Percentiles rank a stretch among this genome's conserved stretches.
Conservation (phyloP, 1,140 invertebrate species). For the Cydia splendana region DNA sequence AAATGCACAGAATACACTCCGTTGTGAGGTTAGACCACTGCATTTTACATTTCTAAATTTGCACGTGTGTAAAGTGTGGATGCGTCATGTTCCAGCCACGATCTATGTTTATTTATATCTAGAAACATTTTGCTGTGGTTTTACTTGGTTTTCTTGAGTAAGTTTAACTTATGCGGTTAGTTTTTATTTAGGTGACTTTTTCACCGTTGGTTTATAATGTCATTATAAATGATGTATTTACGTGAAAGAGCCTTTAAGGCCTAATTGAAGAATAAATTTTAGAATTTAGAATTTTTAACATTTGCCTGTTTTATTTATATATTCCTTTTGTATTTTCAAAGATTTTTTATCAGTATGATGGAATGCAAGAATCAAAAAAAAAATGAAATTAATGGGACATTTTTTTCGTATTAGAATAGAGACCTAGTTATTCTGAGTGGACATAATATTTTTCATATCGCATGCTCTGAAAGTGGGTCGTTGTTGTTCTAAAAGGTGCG, state of each 20-base stretch:
- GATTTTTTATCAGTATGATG: no score
- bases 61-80: background rate
- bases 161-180: background rate
- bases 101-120: constrained; percentile 4
- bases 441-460: no score
- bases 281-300: no score
- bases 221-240: background rate
- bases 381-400: background rate
- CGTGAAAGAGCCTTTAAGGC: no score
- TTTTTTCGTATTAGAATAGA: no score
- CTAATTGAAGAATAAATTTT: no score
- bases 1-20: background rate
- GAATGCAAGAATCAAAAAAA: background rate
- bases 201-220: background rate
- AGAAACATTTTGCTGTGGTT: background rate
- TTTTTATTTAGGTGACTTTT: background rate
- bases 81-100: background rate
- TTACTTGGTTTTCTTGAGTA: background rate
- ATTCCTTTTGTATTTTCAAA: no score
- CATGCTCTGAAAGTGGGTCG: no score
- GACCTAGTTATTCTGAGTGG: no score
- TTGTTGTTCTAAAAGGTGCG: no score
- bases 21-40: background rate
- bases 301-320: no score
- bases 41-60: constrained; percentile 11